Conservation (phyloP, 1,140 invertebrate species). For the Nomia melanderi region DNA sequence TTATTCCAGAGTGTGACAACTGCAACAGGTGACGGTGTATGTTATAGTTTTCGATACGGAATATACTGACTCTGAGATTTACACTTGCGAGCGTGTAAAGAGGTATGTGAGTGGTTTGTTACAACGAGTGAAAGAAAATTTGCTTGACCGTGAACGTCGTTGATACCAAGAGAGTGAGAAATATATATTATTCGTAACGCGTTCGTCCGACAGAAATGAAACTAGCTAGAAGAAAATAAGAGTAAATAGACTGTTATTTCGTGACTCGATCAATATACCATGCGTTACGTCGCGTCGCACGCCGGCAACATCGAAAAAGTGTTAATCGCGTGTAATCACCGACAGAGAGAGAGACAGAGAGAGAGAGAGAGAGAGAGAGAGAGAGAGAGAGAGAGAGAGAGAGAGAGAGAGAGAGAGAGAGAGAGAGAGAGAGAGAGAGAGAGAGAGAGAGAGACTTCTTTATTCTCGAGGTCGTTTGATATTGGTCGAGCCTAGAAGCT, state of each 20-base stretch:
- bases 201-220: background rate
- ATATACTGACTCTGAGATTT: too few species aligned
- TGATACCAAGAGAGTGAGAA: background rate
- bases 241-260: background rate
- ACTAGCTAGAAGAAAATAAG: conserved; percentile 7
- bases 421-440: too few species aligned
- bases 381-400: too few species aligned
- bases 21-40: too few species aligned
- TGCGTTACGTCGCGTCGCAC: background rate
- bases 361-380: too few species aligned
- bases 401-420: too few species aligned
- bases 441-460: too few species aligned
- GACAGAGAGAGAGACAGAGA: too few species aligned
- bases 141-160: background rate
- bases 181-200: background rate
- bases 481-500: conserved; percentile 17
- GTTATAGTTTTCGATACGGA: too few species aligned
- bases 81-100: conserved; percentile 2
- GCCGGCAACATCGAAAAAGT: background rate
- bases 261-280: conserved; percentile 2
- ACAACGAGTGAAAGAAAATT: background rate
- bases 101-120: background rate
- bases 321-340: background rate
- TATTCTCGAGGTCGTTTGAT: too few species aligned
- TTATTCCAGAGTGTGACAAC: too few species aligned